Evolutionary conservation across 2,888 invertebrate genomes (phyloP).

Genomic region (Drosophila emarginata): DNA sequence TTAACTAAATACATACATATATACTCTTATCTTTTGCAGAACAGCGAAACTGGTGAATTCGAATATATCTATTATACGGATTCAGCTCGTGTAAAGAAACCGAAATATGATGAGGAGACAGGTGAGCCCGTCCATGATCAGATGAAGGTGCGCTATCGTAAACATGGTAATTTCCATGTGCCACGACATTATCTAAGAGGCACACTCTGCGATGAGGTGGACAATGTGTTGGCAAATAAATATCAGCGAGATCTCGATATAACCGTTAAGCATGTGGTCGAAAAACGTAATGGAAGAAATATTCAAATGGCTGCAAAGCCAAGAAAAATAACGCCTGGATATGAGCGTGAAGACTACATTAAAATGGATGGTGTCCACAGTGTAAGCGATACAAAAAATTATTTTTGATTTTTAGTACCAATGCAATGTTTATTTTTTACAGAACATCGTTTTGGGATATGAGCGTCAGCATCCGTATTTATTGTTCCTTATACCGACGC

Average conservation of each 20-base stretch:
- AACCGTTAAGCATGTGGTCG: constrained; percentile 40
- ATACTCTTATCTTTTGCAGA: constrained; percentile 58
- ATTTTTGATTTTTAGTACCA: neutral
- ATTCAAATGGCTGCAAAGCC: neutral
- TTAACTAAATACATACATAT: neutral
- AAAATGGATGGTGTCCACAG: constrained; percentile 80
- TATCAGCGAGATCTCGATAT: constrained; percentile 46
- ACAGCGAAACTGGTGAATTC: constrained; percentile 81
- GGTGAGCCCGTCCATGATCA: constrained; percentile 80
- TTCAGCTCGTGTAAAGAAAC: constrained; percentile 58
- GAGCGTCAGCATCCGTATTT: constrained; percentile 82
- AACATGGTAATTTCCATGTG: constrained; percentile 80
- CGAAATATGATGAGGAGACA: constrained; percentile 80
- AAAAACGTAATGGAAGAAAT: constrained; percentile 2
- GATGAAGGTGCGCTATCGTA: constrained; percentile 77
- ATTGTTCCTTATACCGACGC: constrained; percentile 85
- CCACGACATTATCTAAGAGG: constrained; percentile 78
- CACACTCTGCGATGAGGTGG: constrained; percentile 72
- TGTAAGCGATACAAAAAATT: constrained; percentile 51
- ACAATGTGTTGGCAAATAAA: constrained; percentile 63
- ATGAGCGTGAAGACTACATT: constrained; percentile 77
- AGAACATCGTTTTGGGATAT: constrained; percentile 81
- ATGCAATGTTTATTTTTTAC: neutral
- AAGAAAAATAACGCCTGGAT: constrained; percentile 49
- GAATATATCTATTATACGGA: constrained; percentile 66